Base-by-base conservation (phyloP, 2,888 invertebrate species). In the Acronicta psi region DNA sequence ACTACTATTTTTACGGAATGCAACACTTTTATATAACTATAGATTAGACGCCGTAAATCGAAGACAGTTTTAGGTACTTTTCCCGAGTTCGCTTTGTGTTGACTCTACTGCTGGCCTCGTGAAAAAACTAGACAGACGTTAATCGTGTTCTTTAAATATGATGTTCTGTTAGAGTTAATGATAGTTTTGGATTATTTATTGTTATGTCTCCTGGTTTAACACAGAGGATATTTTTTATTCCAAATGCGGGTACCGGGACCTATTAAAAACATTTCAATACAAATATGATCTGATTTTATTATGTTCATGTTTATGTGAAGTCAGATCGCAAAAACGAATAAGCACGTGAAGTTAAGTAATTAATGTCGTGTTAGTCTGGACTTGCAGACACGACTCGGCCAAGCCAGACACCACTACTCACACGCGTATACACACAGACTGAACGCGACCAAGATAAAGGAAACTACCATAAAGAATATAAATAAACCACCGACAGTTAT, bases 1-100 rank as follows among this genome's bases (percentile, higher is more conserved):
- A 51, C 69, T 65, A 83, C 85, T 88, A 89, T 89, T 90, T 88
- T 86, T 87, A 87, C 79, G 69, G 64, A 69, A 74, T 69, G 65
- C 59, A 75, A 68, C 73, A 70, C 58, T 61, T 66, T 64, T 47
- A 50, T 55, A 41, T 41, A 66, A 45, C 52, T 56, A 58, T 57
- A 67, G 53, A 59, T 68, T 57, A 51, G 42, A 61, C 49, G 45
- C 55, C 61, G 34, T 41, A 59, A 59, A 67, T 59, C 51, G 64
- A 63, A 63, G 66, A 59, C 57, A 61, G 55, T 59, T 65, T 66
- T 59, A 29, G 29, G 29, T 11, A 65, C 53, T 56, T 56, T 46
- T 47, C 37, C 47, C 36, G 47, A 17, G 4, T 54, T 59, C 49
- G 49, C 46, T 52, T 53, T 45, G 62, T 74, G 75, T 69, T 62